These are phyloP conservation scores for Neogale vison DNA, from an alignment of 2,113 vertebrate genomes.

Conservation along the genomic window DNA sequence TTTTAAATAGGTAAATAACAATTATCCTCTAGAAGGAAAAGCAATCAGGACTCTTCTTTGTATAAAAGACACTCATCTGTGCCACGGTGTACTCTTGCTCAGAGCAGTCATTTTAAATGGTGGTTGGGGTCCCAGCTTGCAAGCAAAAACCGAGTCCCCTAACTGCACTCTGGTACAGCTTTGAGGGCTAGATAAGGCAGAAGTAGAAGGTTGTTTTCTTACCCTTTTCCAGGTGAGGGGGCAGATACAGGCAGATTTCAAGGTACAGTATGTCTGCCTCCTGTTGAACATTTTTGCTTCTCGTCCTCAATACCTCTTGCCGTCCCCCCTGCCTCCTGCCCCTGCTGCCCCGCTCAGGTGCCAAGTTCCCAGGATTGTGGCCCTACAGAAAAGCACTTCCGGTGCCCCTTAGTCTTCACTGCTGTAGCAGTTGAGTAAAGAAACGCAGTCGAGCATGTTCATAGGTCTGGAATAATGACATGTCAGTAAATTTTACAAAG, in stretches of 20 bases:
- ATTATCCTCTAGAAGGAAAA: not conserved
- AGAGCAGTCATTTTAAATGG: not conserved
- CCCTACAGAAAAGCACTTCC: accelerated
- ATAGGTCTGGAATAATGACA: not conserved
- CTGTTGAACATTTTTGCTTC: not conserved
- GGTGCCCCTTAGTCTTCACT: no score
- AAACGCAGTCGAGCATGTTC: not conserved
- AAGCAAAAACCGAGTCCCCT: not conserved
- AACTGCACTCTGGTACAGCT: not conserved
- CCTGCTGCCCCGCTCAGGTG: not conserved
- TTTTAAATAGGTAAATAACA: not conserved
- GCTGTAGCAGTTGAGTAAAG: not conserved
- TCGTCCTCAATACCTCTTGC: accelerated
- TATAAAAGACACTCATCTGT: no score
- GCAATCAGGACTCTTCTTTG: not conserved
- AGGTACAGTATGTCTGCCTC: not conserved
- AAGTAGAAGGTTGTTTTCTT: not conserved
- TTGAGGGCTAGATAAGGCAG: not conserved
- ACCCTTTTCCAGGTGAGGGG: not conserved
- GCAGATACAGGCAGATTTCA: not conserved
- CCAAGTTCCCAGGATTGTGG: accelerated
- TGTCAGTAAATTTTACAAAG: not conserved
- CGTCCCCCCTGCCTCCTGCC: accelerated
- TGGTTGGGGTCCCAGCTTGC: not conserved
- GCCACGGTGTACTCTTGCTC: not conserved